Conservation (phyloP, 2,797 vertebrate genomes). For the Scolopax rusticola region DNA sequence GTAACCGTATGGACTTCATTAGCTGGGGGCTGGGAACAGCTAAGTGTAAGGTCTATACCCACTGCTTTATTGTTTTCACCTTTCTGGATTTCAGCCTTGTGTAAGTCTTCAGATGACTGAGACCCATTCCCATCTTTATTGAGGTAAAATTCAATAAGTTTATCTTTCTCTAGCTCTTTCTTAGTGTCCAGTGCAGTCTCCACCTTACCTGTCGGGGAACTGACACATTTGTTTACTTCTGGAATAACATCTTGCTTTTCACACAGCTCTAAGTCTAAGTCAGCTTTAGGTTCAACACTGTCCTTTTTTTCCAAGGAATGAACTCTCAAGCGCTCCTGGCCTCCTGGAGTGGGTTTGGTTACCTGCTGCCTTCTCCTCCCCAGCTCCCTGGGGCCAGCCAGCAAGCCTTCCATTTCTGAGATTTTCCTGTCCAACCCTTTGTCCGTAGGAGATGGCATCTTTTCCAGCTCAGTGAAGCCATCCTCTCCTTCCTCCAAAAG, state of each 20-base stretch:
- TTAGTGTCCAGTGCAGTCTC: constrained; percentile 74
- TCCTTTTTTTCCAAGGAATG: constrained; percentile 65
- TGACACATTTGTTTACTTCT: constrained; percentile 79
- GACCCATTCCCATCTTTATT: constrained; percentile 73
- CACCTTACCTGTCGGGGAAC: constrained; percentile 75
- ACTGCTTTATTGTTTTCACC: constrained; percentile 60
- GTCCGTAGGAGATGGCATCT: constrained; percentile 73
- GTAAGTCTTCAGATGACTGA: constrained; percentile 66
- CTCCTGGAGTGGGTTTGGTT: constrained; percentile 58
- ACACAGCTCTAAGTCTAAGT: constrained; percentile 76
- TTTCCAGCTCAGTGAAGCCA: constrained; percentile 89
- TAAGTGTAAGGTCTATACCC: constrained; percentile 80
- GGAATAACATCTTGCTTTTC: constrained; percentile 81
- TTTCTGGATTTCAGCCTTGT: constrained; percentile 67
- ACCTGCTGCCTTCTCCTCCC: constrained; percentile 59
- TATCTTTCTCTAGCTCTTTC: constrained; percentile 80
- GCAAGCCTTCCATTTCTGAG: constrained; percentile 49
- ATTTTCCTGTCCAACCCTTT: constrained; percentile 67
- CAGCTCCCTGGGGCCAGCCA: constrained; percentile 36
- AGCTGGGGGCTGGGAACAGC: constrained; percentile 66
- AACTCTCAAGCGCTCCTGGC: constrained; percentile 52
- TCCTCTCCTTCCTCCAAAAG: constrained; percentile 80
- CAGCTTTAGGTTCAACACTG: constrained; percentile 72
- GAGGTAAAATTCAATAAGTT: constrained; percentile 84
- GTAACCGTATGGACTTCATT: constrained; percentile 53